A percentile compares a stretch with the other conserved stretches of the same genome.
Evolutionary conservation across 2,888 invertebrate species (phyloP).

Genomic region (Ennomos fuscantarius): DNA sequence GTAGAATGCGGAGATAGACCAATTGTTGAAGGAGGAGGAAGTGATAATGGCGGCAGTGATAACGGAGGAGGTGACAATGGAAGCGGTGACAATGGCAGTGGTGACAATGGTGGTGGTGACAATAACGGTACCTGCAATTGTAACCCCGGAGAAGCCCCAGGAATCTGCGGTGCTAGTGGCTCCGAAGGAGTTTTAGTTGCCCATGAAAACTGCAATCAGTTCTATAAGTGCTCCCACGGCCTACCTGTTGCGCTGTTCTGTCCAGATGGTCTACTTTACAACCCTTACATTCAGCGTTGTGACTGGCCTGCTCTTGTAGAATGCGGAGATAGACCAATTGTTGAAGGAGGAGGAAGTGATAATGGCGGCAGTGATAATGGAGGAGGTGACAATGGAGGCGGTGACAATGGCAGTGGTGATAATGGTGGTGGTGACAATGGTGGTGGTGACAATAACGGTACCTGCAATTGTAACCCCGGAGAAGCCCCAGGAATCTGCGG

Average conservation of each 20-base stretch:
- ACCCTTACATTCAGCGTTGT: slow-evolving; percentile 44
- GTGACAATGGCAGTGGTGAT: slow-evolving; percentile 9
- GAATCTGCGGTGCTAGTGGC: slow-evolving; percentile 41
- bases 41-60: slow-evolving; percentile 22
- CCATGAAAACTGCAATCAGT: slow-evolving; percentile 54
- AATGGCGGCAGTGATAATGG: slow-evolving; percentile 13
- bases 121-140: slow-evolving; percentile 42
- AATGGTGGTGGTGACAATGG: slow-evolving; percentile 15
- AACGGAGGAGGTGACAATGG: slow-evolving; percentile 6
- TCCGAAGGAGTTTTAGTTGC: slow-evolving; percentile 48
- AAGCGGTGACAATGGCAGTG: slow-evolving; percentile 17
- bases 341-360: slow-evolving; percentile 25
- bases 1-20: slow-evolving; percentile 38
- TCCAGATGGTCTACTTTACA: slow-evolving; percentile 40
- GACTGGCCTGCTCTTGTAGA: slow-evolving; percentile 51
- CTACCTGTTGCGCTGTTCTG: slow-evolving; percentile 42
- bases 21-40: slow-evolving; percentile 13
- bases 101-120: slow-evolving; percentile 9
- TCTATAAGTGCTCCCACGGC: slow-evolving; percentile 49
- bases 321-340: slow-evolving; percentile 45
- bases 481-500: slow-evolving; percentile 47
- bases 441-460: slow-evolving; percentile 8
- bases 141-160: slow-evolving; percentile 45
- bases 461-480: slow-evolving; percentile 39
- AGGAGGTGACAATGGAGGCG: slow-evolving; percentile 9